Percentiles rank a stretch among this genome's conserved stretches.
These are phyloP conservation scores for Drosophila athabasca DNA, from an alignment of 1,140 invertebrate genomes.

Conservation along the genomic window DNA sequence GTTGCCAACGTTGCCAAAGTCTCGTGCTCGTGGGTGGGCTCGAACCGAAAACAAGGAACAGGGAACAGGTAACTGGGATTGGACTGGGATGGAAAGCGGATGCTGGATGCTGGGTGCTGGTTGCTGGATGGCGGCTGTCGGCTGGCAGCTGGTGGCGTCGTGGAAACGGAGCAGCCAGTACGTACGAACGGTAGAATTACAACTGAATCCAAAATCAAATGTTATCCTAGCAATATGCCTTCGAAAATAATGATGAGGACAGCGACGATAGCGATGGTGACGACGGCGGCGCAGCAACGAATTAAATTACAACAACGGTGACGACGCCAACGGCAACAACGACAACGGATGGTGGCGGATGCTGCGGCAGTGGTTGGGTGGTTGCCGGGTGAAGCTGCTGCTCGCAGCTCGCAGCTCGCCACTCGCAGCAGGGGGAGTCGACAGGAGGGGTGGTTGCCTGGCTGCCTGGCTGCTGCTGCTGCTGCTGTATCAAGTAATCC, in stretches of 20 bases:
- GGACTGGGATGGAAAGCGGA: constrained; percentile 33
- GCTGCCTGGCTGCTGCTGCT: constrained; percentile 34
- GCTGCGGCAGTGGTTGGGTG: constrained; percentile 36
- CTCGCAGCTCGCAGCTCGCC: too few relatives aligned
- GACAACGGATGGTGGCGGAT: constrained; percentile 47
- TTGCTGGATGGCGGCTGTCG: not conserved
- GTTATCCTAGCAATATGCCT: constrained; percentile 84
- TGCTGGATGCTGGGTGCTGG: constrained; percentile 24
- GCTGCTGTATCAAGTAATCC: constrained; percentile 74
- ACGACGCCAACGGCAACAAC: constrained; percentile 39
- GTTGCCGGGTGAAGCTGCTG: not conserved
- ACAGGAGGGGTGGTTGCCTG: constrained; percentile 22
- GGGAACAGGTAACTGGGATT: too few relatives aligned
- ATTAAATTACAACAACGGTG: constrained; percentile 76
- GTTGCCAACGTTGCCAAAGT: not conserved
- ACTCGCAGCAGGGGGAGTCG: too few relatives aligned
- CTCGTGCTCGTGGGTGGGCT: constrained; percentile 5
- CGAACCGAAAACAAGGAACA: too few relatives aligned
- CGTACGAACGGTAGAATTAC: constrained; percentile 84
- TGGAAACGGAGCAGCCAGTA: constrained; percentile 82
- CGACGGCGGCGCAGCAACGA: constrained; percentile 74
- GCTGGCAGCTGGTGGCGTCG: constrained; percentile 40
- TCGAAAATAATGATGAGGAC: constrained; percentile 79
- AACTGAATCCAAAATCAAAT: constrained; percentile 84
- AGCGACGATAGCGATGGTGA: constrained; percentile 35